Evolutionary conservation across 2,888 invertebrate species (phyloP), one percentile per base, ranked within the genome.

Genomic region (Agriopis marginaria): DNA sequence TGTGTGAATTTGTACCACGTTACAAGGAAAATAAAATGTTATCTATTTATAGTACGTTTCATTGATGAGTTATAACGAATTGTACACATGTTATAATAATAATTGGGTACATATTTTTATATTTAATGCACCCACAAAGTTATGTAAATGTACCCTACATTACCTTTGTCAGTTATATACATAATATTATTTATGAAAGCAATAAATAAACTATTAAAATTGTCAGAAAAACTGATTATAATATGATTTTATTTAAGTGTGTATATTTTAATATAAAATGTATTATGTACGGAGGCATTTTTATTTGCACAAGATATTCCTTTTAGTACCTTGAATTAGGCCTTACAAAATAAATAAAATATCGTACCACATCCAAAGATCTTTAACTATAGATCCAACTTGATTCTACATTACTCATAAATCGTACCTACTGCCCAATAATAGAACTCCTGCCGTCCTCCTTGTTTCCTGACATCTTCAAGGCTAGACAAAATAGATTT

Each of bases 261-360:
- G 86, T 88, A 88, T 90, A 89, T 91, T 90, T 90, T 87, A 89
- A 86, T 89, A 90, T 78, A 89, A 89, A 88, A 86, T 79, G 73
- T 79, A 79, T 79, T 77, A 73, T 69, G 63, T 73, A 65, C 7
- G 11, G 47, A 40, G 0, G 45, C 9, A 3, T 63, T 63, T 58
- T 60, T 60, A 66, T 45, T 67, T 54, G 23, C 45, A 50, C 11
- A 53, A 17, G 6, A 10, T 8, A 14, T 56, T 11, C 4, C 51
- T 23, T 51, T 44, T 40, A 53, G 42, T 45, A 23, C 17, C 11
- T 53, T 56, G 40, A 50, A 50, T 39, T 56, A 50, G 23, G 7
- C 49, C 56, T 1, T 1, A 4, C 47, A 11, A 47, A 7, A 47
- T 32, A 47, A 42, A 42, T 42, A 42, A 42, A 7, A 10, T 10